Base-by-base conservation (phyloP, 2,888 invertebrate species). In the Aquatica leii region DNA sequence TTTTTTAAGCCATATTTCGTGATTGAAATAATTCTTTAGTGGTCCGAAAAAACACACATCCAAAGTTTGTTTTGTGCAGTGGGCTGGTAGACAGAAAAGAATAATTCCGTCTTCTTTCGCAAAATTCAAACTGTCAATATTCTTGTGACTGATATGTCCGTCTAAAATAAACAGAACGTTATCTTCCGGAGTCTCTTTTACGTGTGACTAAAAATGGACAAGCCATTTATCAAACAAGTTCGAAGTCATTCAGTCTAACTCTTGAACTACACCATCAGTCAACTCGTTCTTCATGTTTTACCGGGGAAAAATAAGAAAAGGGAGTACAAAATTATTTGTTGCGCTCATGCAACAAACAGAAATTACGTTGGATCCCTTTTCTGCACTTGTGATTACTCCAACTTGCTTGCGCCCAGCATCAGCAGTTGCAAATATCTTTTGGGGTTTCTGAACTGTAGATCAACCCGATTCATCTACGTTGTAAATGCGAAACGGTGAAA, bases 261-360 rank as follows among this genome's bases (percentile, higher is more conserved):
- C 9, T 31, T 31, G 31, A 4, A 9, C 4, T 31, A 24, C 20
- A 21, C 54, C 53, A 40, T 53, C 40, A 31, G 35, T 53, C 12
- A 54, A 40, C 18, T 41, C 21, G 24, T 54, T 41, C 21, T 55
- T 46, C 46, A 24, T 24, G 5, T 21, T 41, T 15, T 43, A 24
- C 5, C 31, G 14, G 15, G 43, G 43, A 14, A 31, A 55, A 5
- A 55, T 55, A 1, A 41, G 21, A 2, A 20, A 20, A 4, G 43
- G 43, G 4, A 24, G 31, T 1, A 40, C 4, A 21, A 20, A 53
- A 40, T 31, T 31, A 1, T 31, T 43, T 2, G 41, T 15, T n/a
- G 55, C 41, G n/a, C 43, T 43, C 55, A 55, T 55, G 17, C 41
- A 15, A 31, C 55, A 55, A n/a, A n/a, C n/a, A n/a, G n/a, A n/a